These are phyloP conservation scores for Cotesia typhae DNA, from an alignment of 1,140 invertebrate species.

Conservation along the genomic window DNA sequence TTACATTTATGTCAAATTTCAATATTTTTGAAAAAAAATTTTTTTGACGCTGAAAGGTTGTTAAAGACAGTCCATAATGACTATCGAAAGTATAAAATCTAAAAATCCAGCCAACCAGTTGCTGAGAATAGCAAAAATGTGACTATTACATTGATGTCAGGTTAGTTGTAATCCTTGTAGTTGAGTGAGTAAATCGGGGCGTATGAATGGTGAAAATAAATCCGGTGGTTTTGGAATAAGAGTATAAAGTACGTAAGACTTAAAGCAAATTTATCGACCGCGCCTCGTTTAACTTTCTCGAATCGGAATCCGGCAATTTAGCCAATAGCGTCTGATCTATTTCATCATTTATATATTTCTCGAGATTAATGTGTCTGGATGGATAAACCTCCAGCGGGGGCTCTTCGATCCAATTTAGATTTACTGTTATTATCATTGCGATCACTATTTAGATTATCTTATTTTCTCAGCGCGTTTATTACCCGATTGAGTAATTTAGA, in stretches of 20 bases:
- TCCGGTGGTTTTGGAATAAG: neutral
- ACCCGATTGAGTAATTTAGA: too few relatives aligned
- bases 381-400: constrained; percentile 6
- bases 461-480: neutral
- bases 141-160: too few relatives aligned
- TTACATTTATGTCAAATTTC: too few relatives aligned
- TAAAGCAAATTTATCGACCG: constrained; percentile 18
- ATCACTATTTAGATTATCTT: neutral
- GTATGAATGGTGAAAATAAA: neutral
- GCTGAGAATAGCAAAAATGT: too few relatives aligned
- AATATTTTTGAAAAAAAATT: too few relatives aligned
- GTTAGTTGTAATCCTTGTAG: too few relatives aligned
- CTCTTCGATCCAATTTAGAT: neutral
- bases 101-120: too few relatives aligned
- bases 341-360: neutral
- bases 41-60: too few relatives aligned
- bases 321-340: neutral
- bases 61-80: too few relatives aligned
- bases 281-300: neutral
- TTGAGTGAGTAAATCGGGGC: neutral
- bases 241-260: constrained; percentile 3
- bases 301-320: neutral
- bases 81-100: too few relatives aligned
- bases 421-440: neutral
- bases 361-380: constrained; percentile 40